These are phyloP conservation scores for Lamellibrachia luymesi DNA, from an alignment of 1,140 invertebrate species.

Conservation along the genomic window DNA sequence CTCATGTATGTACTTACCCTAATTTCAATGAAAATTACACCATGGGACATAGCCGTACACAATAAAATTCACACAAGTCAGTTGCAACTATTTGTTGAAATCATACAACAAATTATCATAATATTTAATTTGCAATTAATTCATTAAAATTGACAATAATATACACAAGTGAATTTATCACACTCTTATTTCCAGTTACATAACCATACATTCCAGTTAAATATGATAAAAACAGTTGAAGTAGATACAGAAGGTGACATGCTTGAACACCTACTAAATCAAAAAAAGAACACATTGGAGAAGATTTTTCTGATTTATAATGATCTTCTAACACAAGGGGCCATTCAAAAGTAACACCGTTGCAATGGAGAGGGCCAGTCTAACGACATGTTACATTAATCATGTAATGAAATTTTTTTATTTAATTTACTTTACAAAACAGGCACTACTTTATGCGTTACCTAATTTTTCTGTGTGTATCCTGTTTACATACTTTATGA, in stretches of 20 bases:
- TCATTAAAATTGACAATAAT: background rate
- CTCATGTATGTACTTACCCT: background rate
- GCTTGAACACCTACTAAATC: background rate
- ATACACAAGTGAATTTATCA: background rate
- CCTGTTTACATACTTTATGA: background rate
- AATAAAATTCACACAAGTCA: background rate
- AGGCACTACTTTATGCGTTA: background rate
- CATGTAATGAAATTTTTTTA: background rate
- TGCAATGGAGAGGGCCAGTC: background rate
- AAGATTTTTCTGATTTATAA: background rate
- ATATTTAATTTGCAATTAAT: background rate
- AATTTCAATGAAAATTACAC: background rate
- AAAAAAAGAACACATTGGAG: background rate
- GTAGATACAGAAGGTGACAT: background rate
- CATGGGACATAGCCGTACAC: background rate
- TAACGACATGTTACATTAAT: background rate
- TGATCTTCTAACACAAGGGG: background rate
- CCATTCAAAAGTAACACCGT: background rate
- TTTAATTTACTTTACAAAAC: background rate
- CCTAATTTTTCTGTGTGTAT: background rate
- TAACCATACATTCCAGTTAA: background rate
- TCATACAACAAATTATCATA: background rate
- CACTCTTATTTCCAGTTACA: background rate
- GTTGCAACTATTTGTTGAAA: background rate
- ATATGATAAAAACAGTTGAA: background rate